phyloP scores from a whole-genome alignment of 1,140 invertebrate species.

The Cotesia typhae region DNA sequence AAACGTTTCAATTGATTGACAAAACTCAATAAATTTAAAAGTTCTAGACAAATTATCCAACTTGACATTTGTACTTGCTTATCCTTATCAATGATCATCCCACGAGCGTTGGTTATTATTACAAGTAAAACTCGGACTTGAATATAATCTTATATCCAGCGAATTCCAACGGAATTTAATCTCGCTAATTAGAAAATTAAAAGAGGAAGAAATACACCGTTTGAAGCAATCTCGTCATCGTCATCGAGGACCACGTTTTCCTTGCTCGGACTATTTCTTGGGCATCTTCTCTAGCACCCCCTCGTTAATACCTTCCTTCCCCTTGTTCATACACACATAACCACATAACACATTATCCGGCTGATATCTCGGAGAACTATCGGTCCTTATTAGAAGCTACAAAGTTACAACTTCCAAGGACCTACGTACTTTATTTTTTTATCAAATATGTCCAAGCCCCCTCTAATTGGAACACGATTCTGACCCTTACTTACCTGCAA shows the following conservation, averaged over 20 bases:
- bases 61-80: too few relatives aligned
- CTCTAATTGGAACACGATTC: slow-evolving; percentile 65
- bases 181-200: slow-evolving; percentile 36
- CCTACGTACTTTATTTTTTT: slow-evolving; percentile 26
- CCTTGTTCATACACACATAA: not conserved
- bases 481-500: slow-evolving; percentile 62
- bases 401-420: not conserved
- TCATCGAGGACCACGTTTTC: slow-evolving; percentile 36
- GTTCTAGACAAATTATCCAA: too few relatives aligned
- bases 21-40: too few relatives aligned
- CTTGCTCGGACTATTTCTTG: slow-evolving; percentile 26
- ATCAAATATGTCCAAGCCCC: slow-evolving; percentile 38
- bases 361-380: slow-evolving; percentile 34
- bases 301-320: slow-evolving; percentile 6
- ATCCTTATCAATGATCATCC: too few relatives aligned
- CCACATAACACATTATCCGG: slow-evolving; percentile 34
- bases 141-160: too few relatives aligned
- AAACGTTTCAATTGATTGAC: too few relatives aligned
- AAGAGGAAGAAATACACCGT: slow-evolving; percentile 32
- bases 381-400: slow-evolving; percentile 51
- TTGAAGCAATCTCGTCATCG: slow-evolving; percentile 35
- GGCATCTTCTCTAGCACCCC: not conserved
- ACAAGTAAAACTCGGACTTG: too few relatives aligned
- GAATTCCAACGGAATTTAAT: slow-evolving; percentile 28
- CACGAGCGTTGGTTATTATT: too few relatives aligned